Base-by-base conservation (phyloP, 2,113 vertebrate species). In the Myotis yumanensis region DNA sequence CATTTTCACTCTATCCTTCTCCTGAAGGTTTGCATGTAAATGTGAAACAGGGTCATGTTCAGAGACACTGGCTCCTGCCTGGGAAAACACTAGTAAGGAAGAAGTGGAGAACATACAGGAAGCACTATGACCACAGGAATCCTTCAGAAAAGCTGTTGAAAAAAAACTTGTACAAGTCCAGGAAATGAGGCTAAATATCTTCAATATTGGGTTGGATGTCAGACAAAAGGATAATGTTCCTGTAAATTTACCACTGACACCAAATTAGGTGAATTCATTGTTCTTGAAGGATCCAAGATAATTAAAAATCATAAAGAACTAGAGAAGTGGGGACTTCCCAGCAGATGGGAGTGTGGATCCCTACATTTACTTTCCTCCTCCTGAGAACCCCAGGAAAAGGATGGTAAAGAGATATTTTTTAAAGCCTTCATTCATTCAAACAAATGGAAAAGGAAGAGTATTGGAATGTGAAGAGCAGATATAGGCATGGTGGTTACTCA, bases 231-330 rank as follows among this genome's bases (percentile, higher is more conserved):
- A 73, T 20, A 83, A 32, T 35, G 2, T 59, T 79, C 30, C n/a
- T 72, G 2, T 57, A 83, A 80, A 80, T 66, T 66, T 80, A 75
- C n/a, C 48, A 76, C 0, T 75, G 51, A 75, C 35, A 89, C 37
- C 25, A 87, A 83, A 73, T 81, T 54, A 84, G 23, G 15, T 87
- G 23, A 83, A 75, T n/a, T 87, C 64, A 43, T 8, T 90, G 59
- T 77, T 72, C 51, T 40, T 35, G n/a, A 80, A 94, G 48, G 23
- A 92, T 66, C 57, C 30, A 76, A 40, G 54, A 37, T 68, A 71
- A 91, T 86, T 72, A 46, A 84, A 80, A 93, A 59, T 59, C 46
- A 30, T 20, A 11, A 71, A 64, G 69, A 96, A 86, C 66, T 32
- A 93, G 11, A 80, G n/a, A 94, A 87, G 43, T 40, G 18, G 23